Conservation (phyloP, 2,888 invertebrate species). For the Thelaira solivaga region DNA sequence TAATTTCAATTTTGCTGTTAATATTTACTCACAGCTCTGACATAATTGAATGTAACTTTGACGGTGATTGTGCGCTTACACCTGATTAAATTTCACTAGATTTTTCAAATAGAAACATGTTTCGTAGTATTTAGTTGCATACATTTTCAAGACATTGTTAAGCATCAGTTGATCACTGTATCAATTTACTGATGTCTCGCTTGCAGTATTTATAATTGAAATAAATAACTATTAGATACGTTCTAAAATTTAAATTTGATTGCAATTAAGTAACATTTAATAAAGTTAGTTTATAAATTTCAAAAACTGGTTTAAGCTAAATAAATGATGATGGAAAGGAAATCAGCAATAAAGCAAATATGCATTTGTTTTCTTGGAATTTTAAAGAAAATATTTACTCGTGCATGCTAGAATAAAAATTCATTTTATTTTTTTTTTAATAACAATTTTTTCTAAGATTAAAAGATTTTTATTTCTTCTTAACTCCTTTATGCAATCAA, state of each 20-base stretch:
- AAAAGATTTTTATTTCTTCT: slow-evolving; percentile 6
- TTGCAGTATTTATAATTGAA: slow-evolving; percentile 22
- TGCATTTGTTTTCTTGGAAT: slow-evolving; percentile 13
- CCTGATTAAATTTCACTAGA: slow-evolving; percentile 19
- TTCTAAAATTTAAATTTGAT: slow-evolving; percentile 12
- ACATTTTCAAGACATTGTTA: neutral
- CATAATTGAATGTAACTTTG: slow-evolving; percentile 13
- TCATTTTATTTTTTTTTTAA: neutral
- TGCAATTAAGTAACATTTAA: slow-evolving; percentile 14
- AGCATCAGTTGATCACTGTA: neutral
- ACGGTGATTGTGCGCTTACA: slow-evolving; percentile 10
- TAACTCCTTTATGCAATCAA: slow-evolving; percentile 39
- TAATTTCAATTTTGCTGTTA: slow-evolving; percentile 27
- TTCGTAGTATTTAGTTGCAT: too few relatives aligned
- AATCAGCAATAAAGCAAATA: neutral
- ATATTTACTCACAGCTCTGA: neutral
- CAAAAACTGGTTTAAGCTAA: slow-evolving; percentile 12
- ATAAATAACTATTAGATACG: slow-evolving; percentile 6
- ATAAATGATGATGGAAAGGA: neutral
- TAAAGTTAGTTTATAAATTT: neutral
- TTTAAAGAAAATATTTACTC: neutral
- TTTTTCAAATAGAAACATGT: neutral
- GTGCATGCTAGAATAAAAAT: too few relatives aligned
- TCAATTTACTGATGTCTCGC: slow-evolving; percentile 1
- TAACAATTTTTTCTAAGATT: neutral